Conservation (phyloP, 2,888 invertebrate species). For the Zonitis immaculata region DNA sequence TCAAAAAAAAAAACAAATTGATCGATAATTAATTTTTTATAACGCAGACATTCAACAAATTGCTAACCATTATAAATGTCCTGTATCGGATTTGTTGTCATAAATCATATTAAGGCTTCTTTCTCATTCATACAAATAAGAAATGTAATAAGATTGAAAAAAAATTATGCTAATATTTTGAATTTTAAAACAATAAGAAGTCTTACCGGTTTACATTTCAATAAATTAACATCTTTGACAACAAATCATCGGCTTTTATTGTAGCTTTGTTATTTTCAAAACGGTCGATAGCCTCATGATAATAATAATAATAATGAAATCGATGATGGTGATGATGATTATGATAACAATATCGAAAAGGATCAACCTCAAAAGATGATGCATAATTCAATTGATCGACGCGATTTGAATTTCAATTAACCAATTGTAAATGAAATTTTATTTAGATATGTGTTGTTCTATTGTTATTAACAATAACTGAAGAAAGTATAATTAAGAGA, state of each 20-base stretch:
- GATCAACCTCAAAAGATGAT: neutral
- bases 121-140: neutral
- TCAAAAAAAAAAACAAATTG: neutral
- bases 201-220: neutral
- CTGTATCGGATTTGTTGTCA: neutral
- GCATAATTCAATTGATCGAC: neutral
- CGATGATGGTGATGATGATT: neutral
- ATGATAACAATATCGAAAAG: neutral
- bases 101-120: neutral
- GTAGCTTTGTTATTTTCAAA: neutral
- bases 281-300: neutral
- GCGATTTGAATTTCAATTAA: neutral
- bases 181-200: neutral
- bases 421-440: neutral
- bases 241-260: neutral
- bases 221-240: neutral
- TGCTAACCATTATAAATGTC: neutral
- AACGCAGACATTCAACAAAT: neutral
- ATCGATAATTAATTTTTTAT: neutral
- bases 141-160: neutral
- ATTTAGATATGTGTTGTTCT: neutral
- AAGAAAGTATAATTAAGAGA: constrained; percentile 29
- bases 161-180: neutral
- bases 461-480: constrained; percentile 30
- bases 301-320: neutral